Evolutionary conservation across 1,140 invertebrate genomes (phyloP).

Genomic region (Lysiphlebus fabarum): DNA sequence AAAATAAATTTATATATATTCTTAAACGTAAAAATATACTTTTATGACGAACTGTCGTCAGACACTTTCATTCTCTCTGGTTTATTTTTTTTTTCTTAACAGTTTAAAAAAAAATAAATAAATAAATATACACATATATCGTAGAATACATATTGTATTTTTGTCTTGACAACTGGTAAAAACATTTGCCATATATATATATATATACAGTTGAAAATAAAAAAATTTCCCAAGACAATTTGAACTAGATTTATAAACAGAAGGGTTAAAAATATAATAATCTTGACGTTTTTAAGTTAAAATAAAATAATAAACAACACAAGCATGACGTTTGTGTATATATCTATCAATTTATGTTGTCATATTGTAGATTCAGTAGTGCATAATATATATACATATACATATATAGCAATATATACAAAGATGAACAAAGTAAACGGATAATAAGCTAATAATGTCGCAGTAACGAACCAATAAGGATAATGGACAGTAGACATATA

Average conservation of each 20-base stretch:
- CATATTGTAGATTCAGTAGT: background rate
- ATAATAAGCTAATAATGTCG: conserved; percentile 33
- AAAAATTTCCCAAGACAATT: no score
- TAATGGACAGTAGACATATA: conserved; percentile 24
- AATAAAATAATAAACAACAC: no score
- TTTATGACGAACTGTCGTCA: conserved; percentile 39
- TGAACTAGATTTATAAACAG: no score
- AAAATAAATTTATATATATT: conserved; percentile 6
- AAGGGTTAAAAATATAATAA: no score
- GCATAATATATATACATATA: background rate
- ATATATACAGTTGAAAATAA: no score
- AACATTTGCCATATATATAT: no score
- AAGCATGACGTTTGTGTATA: no score
- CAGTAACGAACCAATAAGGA: conserved; percentile 29
- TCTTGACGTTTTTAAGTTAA: no score
- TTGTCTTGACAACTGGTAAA: no score
- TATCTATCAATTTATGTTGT: background rate
- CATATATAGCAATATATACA: no score
- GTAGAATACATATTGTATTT: no score
- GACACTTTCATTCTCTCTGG: background rate
- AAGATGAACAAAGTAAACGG: conserved; percentile 5
- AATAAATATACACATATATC: background rate
- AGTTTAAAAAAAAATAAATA: background rate
- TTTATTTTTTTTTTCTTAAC: background rate
- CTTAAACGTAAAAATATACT: conserved; percentile 29